Evolutionary conservation across 2,797 vertebrate species (phyloP), one percentile per base, ranked within the genome.

Genomic region (Chromobotia macracanthus): DNA sequence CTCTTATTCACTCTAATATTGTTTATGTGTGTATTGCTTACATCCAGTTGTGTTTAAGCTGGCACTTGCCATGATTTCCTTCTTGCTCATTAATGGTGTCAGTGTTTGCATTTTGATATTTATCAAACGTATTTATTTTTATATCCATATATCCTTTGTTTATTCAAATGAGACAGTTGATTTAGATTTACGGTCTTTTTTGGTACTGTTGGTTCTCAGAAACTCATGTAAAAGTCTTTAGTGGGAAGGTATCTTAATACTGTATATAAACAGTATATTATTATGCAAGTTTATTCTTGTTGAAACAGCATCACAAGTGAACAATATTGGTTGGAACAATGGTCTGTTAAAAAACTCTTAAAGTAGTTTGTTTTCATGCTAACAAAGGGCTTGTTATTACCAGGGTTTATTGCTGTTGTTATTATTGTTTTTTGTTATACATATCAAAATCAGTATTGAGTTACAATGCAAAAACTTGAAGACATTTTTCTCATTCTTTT

Each of bases 21-120:
- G 89, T 86, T 86, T 89, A 85, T 86, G 77, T 89, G 88, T 90
- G 89, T 89, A 88, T 84, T 72, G 89, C 87, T 90, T 90, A 86
- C 84, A 84, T 87, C 60, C 0, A 15, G 86, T 82, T 71, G 77
- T 75, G 56, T 82, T 50, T 64, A 86, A 71, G 78, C 64, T 82
- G 77, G 66, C 70, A 65, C 64, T 75, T 80, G 77, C 77, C 78
- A 79, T 82, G 77, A 72, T 31, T 87, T 58, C 61, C 81, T 86
- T 84, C 86, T 65, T 63, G 56, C 44, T 31, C 21, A 80, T 15
- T 51, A 53, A 69, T 80, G 61, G 53, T 64, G 60, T 89, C 77
- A 50, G 81, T 80, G 84, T 88, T 87, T 89, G 72, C 77, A 69
- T 88, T 58, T 61, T 80, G 7, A 82, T 92, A 90, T 92, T 93